A percentile compares a stretch with the other conserved stretches of the same genome.
phyloP scores from a whole-genome alignment of 2,797 vertebrate genomes.

The Staurois parvus region DNA sequence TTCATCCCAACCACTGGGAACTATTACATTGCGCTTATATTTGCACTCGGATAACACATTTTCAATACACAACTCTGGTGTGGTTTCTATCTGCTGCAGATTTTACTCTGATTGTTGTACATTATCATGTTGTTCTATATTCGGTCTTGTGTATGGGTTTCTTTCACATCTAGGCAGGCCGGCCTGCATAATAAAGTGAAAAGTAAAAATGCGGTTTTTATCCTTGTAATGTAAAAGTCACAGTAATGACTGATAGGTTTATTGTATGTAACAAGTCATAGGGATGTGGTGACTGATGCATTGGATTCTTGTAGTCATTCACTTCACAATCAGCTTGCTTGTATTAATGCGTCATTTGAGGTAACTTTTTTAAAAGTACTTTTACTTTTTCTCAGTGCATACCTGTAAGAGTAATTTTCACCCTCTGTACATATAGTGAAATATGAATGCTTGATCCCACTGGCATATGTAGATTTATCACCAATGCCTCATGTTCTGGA shows the following conservation, averaged over 20 bases:
- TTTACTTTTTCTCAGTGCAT: slow-evolving; percentile 1
- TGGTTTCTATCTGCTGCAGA: no score
- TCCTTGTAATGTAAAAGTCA: slow-evolving; percentile 4
- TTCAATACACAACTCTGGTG: no score
- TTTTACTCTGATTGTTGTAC: no score
- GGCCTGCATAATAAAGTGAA: slow-evolving; percentile 16
- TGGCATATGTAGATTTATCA: slow-evolving; percentile 28
- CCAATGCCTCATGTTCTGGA: slow-evolving; percentile 33
- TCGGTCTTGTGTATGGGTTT: no score
- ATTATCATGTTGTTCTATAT: no score
- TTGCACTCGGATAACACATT: no score
- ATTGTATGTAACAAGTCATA: background rate
- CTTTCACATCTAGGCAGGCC: background rate
- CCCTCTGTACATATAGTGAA: slow-evolving; percentile 3
- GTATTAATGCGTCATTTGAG: slow-evolving; percentile 1
- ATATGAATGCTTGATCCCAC: slow-evolving; percentile 16
- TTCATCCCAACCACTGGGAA: no score
- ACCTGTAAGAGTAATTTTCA: background rate
- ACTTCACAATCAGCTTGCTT: background rate
- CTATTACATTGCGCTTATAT: no score
- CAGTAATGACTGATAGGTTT: background rate
- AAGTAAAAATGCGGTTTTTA: background rate
- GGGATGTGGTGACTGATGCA: background rate
- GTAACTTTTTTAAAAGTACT: background rate
- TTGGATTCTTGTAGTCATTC: background rate